These are phyloP conservation scores for Triplophysa yarkandensis DNA, from an alignment of 2,797 vertebrate species.

Conservation along the genomic window DNA sequence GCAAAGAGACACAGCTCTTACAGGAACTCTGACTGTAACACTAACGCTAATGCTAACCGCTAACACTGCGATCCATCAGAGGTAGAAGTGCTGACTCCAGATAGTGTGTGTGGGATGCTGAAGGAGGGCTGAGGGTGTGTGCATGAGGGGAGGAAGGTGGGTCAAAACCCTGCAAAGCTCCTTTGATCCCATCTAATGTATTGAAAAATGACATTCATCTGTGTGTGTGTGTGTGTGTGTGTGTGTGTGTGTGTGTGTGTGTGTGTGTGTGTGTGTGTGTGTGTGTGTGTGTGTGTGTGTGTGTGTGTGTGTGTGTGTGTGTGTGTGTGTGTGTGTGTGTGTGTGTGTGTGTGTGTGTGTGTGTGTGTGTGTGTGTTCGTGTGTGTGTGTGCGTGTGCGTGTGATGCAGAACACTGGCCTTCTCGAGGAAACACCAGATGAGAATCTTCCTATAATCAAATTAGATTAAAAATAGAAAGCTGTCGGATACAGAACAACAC, in stretches of 20 bases:
- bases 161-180: slow-evolving; percentile 48
- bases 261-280: no score
- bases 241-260: background rate
- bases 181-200: slow-evolving; percentile 18
- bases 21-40: slow-evolving; percentile 53
- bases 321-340: background rate
- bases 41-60: slow-evolving; percentile 53
- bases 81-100: slow-evolving; percentile 76
- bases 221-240: background rate
- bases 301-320: no score
- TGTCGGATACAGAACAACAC: slow-evolving; percentile 63
- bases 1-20: slow-evolving; percentile 47
- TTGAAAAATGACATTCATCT: slow-evolving; percentile 17
- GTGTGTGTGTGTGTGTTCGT: background rate
- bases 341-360: background rate
- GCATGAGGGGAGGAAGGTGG: slow-evolving; percentile 13
- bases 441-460: slow-evolving; percentile 67
- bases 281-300: no score
- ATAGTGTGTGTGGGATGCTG: slow-evolving; percentile 34
- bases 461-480: slow-evolving; percentile 70
- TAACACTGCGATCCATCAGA: slow-evolving; percentile 78
- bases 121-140: slow-evolving; percentile 20
- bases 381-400: no score
- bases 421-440: slow-evolving; percentile 60
- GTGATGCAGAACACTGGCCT: slow-evolving; percentile 23